phyloP scores from a whole-genome alignment of 2,888 invertebrate species.

The Eremobia ochroleuca region DNA sequence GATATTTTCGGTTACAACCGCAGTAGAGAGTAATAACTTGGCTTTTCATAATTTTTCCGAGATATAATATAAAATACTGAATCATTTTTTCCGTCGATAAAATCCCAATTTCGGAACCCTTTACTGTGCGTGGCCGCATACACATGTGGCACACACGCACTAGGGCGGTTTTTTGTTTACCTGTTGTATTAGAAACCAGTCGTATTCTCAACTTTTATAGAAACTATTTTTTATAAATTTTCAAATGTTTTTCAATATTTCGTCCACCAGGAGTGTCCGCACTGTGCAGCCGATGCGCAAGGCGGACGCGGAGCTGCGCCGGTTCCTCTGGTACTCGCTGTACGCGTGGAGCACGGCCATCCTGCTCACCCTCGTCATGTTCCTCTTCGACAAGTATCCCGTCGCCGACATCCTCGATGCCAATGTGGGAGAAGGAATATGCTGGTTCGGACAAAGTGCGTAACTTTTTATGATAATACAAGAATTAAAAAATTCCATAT shows the following conservation, averaged over 20 bases:
- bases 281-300: constrained; percentile 86
- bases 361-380: constrained; percentile 89
- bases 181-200: neutral
- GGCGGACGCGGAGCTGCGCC: constrained; percentile 87
- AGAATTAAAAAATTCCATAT: neutral
- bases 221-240: constrained; percentile 1
- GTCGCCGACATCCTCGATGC: constrained; percentile 87
- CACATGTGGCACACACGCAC: too few species aligned
- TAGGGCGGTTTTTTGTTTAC: neutral
- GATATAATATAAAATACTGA: neutral
- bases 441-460: constrained; percentile 93
- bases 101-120: neutral
- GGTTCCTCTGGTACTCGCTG: constrained; percentile 92
- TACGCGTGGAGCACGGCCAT: constrained; percentile 94
- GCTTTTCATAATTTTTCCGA: neutral
- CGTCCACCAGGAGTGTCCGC: constrained; percentile 84
- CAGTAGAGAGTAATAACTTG: neutral
- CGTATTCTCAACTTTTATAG: neutral
- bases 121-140: too few species aligned
- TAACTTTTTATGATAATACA: constrained; percentile 40
- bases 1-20: neutral
- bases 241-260: neutral
- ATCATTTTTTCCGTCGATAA: neutral
- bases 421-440: constrained; percentile 91
- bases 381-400: constrained; percentile 89